These are phyloP conservation scores for Beaufortia kweichowensis DNA, from an alignment of 2,113 vertebrate species.

Conservation along the genomic window DNA sequence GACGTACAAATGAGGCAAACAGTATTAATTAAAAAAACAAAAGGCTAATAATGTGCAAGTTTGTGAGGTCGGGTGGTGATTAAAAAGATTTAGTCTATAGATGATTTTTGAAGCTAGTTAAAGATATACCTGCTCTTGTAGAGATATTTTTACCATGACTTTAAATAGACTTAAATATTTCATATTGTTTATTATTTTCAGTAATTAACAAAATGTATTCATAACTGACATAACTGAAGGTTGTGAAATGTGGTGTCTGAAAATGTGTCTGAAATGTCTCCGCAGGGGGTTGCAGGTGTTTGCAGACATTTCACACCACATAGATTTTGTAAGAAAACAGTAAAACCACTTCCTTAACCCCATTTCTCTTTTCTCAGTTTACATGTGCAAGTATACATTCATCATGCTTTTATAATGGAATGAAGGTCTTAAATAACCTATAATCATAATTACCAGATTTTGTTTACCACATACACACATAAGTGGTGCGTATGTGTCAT, in stretches of 20 bases:
- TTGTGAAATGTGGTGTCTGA: slow-evolving; percentile 25
- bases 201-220: not conserved
- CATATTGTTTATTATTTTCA: not conserved
- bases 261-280: slow-evolving; percentile 4
- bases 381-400: not conserved
- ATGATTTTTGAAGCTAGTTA: too few relatives aligned
- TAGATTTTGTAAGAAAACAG: slow-evolving; percentile 14
- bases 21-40: too few relatives aligned
- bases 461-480: not conserved
- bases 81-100: too few relatives aligned
- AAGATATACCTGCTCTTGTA: too few relatives aligned
- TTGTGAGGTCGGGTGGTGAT: too few relatives aligned
- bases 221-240: not conserved
- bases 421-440: slow-evolving; percentile 25
- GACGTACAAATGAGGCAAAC: too few relatives aligned
- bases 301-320: slow-evolving; percentile 14
- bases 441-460: not conserved
- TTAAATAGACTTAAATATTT: not conserved
- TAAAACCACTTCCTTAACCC: slow-evolving; percentile 10
- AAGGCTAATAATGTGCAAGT: too few relatives aligned
- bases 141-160: too few relatives aligned
- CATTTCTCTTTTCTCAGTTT: not conserved
- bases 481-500: not conserved
- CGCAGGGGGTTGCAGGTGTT: not conserved
- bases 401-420: slow-evolving; percentile 5